Percentiles rank a stretch among this genome's conserved stretches.
phyloP scores from a whole-genome alignment of 2,888 invertebrate genomes.

The Notodonta ziczac region DNA sequence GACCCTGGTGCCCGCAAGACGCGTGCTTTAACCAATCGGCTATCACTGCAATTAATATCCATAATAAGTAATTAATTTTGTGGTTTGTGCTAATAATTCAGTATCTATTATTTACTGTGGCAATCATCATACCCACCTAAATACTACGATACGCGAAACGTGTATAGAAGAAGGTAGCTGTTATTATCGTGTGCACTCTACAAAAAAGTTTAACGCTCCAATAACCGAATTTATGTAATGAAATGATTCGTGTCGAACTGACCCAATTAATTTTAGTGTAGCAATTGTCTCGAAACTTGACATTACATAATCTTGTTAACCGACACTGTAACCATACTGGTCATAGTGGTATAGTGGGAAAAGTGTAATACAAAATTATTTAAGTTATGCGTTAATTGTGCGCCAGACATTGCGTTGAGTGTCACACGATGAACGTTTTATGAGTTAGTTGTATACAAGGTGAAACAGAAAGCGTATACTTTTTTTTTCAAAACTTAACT shows the following conservation, averaged over 20 bases:
- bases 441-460: no score
- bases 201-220: constrained; percentile 48
- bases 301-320: constrained; percentile 41
- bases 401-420: not conserved
- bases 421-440: not conserved
- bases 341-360: constrained; percentile 24
- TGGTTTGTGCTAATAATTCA: no score
- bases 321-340: constrained; percentile 21
- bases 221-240: constrained; percentile 54
- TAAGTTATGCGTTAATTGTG: constrained; percentile 18
- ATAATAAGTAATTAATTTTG: no score
- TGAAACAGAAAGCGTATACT: no score
- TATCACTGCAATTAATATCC: no score
- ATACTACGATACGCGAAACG: constrained; percentile 1
- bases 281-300: constrained; percentile 48
- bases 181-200: constrained; percentile 31
- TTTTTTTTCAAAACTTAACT: no score
- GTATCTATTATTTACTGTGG: no score
- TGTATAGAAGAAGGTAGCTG: not conserved
- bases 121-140: not conserved
- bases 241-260: constrained; percentile 54
- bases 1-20: no score
- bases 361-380: constrained; percentile 18
- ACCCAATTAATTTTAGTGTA: constrained; percentile 55
- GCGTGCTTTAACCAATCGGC: no score